Evolutionary conservation across 1,140 invertebrate species (phyloP).

Genomic region (Brevipalpus yothersi): DNA sequence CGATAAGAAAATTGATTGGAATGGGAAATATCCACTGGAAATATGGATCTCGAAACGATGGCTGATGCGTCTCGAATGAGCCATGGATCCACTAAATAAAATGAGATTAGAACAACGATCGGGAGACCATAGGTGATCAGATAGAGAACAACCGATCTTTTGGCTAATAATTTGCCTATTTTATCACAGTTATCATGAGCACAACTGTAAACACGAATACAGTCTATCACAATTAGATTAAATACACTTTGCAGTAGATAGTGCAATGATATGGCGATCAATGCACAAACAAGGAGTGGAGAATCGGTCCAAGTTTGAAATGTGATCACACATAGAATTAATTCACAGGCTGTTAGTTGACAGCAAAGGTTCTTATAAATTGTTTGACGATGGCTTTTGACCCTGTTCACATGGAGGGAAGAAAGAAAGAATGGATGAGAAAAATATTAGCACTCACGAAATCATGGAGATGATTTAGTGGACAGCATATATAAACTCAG

Average conservation of each 20-base stretch:
- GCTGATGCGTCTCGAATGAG: no score
- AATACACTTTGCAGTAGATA: neutral
- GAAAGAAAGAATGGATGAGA: neutral
- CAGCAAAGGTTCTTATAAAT: neutral
- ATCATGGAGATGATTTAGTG: no score
- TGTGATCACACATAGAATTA: neutral
- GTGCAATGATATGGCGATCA: neutral
- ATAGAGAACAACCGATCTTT: neutral
- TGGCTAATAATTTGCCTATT: neutral
- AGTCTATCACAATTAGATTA: neutral
- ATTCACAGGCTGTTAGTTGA: neutral
- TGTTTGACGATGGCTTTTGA: neutral
- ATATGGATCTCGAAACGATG: no score
- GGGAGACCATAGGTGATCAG: neutral
- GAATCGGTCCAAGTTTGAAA: neutral
- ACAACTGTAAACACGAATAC: neutral
- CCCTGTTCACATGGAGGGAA: neutral
- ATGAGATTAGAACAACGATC: neutral
- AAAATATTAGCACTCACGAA: no score
- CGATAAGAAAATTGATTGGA: neutral
- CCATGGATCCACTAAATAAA: neutral
- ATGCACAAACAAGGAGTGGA: neutral
- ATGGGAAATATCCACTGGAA: no score
- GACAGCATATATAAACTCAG: no score
- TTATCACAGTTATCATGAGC: neutral